Conservation (phyloP, 1,140 invertebrate genomes). For the Procambarus virginalis region DNA sequence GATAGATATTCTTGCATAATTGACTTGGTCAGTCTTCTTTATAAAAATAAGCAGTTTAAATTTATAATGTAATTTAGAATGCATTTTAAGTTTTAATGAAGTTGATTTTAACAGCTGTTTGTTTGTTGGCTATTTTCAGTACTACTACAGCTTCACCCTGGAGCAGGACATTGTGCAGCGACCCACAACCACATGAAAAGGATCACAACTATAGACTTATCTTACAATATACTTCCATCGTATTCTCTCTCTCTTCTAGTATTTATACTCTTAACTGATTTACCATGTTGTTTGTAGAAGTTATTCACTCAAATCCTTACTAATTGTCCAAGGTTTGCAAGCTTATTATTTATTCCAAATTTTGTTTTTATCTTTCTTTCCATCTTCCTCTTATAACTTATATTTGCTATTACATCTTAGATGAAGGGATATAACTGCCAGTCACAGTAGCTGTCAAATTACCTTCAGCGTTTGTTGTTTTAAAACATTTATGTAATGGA, state of each 20-base stretch:
- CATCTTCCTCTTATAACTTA: not conserved
- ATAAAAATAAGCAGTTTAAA: no score
- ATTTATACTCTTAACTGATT: not conserved
- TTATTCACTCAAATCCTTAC: not conserved
- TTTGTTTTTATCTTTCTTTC: not conserved
- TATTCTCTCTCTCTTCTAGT: not conserved
- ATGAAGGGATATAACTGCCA: not conserved
- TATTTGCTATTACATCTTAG: not conserved
- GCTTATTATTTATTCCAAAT: no score
- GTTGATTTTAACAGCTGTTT: no score
- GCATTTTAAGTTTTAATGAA: no score
- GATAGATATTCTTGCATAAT: no score
- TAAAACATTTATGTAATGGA: no score
- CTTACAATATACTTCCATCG: not conserved
- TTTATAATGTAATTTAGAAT: no score
- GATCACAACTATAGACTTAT: not conserved
- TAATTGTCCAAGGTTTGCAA: not conserved
- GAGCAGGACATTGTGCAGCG: slow-evolving; percentile 63
- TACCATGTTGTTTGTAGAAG: not conserved
- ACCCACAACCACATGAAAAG: slow-evolving; percentile 44
- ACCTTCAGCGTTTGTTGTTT: no score
- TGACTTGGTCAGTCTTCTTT: no score
- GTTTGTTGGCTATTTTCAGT: slow-evolving; percentile 28
- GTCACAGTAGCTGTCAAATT: not conserved
- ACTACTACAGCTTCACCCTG: slow-evolving; percentile 65